These are phyloP conservation scores for Actinemys pallida DNA, from an alignment of 2,113 vertebrate genomes.

Conservation along the genomic window DNA sequence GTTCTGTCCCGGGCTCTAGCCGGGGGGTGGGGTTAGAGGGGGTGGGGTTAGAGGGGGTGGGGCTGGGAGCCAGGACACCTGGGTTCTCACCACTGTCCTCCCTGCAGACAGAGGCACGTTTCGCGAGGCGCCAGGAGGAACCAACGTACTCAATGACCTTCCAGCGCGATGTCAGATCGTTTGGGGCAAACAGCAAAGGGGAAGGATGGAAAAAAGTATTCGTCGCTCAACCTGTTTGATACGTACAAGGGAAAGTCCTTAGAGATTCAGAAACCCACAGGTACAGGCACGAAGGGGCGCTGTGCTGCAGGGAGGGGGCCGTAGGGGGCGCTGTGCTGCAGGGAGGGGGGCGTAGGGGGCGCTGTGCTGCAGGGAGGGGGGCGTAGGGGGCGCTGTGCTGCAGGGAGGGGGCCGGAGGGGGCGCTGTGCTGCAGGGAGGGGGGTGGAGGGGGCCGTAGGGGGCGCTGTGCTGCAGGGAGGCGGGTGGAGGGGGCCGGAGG, in stretches of 20 bases:
- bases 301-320: background rate
- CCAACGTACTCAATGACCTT: conserved; percentile 98
- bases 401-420: background rate
- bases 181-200: conserved; percentile 99
- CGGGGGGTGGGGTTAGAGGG: background rate
- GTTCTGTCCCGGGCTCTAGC: background rate
- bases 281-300: conserved; percentile 76
- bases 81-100: background rate
- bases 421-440: background rate
- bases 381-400: background rate
- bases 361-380: too few relatives aligned
- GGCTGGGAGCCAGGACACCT: background rate
- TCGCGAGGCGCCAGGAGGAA: conserved; percentile 88
- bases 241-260: conserved; percentile 98
- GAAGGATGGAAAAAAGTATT: conserved; percentile 99
- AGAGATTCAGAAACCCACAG: conserved; percentile 96
- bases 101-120: conserved; percentile 69
- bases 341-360: too few relatives aligned
- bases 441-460: background rate
- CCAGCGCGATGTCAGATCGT: conserved; percentile 99
- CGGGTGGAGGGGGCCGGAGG: background rate
- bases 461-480: too few relatives aligned
- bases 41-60: background rate
- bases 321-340: too few relatives aligned
- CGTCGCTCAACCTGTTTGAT: conserved; percentile 98